Evolutionary conservation across 2,888 invertebrate genomes (phyloP), one percentile per base, ranked within the genome.

Genomic region (Drosophila kanekoi): DNA sequence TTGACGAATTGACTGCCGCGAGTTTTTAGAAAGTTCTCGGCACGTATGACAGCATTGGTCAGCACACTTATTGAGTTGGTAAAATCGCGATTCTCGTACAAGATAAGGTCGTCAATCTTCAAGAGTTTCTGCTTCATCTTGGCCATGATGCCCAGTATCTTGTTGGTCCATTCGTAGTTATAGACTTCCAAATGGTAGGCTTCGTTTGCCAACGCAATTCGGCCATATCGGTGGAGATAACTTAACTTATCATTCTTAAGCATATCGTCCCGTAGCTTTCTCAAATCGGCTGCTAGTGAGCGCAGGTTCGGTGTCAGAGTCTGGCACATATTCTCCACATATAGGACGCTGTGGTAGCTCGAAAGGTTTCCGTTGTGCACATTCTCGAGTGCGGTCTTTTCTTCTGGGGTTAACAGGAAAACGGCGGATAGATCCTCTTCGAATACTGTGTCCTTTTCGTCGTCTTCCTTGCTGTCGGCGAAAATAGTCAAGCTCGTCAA

Each of bases 31-130:
- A 74, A 81, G 0, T 4, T 0, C 14, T 81, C 68, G 3, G 79
- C 35, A 0, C 52, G 51, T 0, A 23, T 0, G 1, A 79, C 33
- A 1, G 65, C 58, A 0, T 69, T 48, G 6, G 71, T 0, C 1
- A 80, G 57, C 1, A 52, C 38, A 0, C 33, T 8, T 6, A 80
- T 57, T 0, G 66, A 48, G 3, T 18, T 20, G 11, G 4, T 47
- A 35, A 76, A 80, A 6, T 75, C 45, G 2, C 44, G 45, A 28
- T 67, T 72, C 41, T 81, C 64, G 37, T 60, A 76, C 5, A 81
- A 44, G 4, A 80, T 65, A 9, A 80, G 48, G 0, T 47, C 18
- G 32, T 80, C 80, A 14, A 80, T 45, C 32, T 40, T 9, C 8
- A 18, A 1, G 0, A 78, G 40, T 4, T 45, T 62, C 1, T 35